Percentiles rank a stretch among this genome's conserved stretches.
These are phyloP conservation scores for Agonopterix arenella DNA, from an alignment of 2,888 invertebrate genomes.

Conservation along the genomic window DNA sequence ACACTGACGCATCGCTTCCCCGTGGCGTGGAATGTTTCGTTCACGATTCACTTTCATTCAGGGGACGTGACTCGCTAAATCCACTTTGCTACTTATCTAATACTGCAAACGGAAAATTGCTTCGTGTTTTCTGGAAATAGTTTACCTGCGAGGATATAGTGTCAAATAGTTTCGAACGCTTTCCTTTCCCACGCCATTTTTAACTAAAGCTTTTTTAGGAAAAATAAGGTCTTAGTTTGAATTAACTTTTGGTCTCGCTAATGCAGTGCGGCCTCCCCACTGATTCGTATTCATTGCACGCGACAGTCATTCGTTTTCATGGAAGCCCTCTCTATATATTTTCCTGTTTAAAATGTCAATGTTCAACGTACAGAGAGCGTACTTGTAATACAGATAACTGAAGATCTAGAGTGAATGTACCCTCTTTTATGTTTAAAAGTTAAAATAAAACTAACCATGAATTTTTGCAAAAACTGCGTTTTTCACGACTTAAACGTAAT, in stretches of 20 bases:
- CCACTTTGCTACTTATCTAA: slow-evolving; percentile 46
- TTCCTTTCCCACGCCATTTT: slow-evolving; percentile 1
- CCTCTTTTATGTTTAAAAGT: no score
- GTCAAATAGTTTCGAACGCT: slow-evolving; percentile 6
- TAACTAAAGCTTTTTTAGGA: not conserved
- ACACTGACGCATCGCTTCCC: slow-evolving; percentile 29
- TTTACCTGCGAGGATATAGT: slow-evolving; percentile 11
- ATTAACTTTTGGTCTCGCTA: slow-evolving; percentile 31
- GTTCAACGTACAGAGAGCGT: slow-evolving; percentile 8
- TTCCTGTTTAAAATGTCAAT: slow-evolving; percentile 33
- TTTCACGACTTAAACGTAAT: no score
- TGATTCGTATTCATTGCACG: slow-evolving; percentile 40
- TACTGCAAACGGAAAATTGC: slow-evolving; percentile 12
- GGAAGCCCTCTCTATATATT: slow-evolving; percentile 25
- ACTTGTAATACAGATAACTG: slow-evolving; percentile 1
- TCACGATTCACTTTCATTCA: slow-evolving; percentile 49
- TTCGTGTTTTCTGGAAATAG: slow-evolving; percentile 11
- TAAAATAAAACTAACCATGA: no score
- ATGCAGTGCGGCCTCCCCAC: slow-evolving; percentile 20
- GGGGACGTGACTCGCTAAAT: slow-evolving; percentile 51
- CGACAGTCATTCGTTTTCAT: slow-evolving; percentile 33
- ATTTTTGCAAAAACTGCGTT: no score
- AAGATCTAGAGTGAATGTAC: not conserved
- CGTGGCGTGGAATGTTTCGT: slow-evolving; percentile 31
- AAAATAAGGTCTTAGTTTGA: slow-evolving; percentile 12